Evolutionary conservation across 2,888 invertebrate genomes (phyloP).

Genomic region (Patella pellucida): DNA sequence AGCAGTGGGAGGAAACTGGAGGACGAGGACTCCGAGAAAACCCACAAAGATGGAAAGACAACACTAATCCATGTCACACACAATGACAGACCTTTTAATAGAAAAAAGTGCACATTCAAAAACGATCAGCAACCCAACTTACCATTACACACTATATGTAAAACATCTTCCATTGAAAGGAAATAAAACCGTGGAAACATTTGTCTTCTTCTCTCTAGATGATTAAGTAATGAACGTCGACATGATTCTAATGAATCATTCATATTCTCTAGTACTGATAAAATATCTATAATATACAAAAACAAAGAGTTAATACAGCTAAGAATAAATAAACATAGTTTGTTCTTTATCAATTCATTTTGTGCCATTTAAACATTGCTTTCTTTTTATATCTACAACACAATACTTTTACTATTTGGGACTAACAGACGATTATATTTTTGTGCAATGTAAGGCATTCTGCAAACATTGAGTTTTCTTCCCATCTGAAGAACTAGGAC

Average conservation of each 20-base stretch:
- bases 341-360: no score
- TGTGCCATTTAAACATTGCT: no score
- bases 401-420: no score
- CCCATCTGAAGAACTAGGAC: no score
- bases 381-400: no score
- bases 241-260: constrained; percentile 61
- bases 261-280: constrained; percentile 66
- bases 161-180: constrained; percentile 68
- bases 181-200: constrained; percentile 70
- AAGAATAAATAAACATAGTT: no score
- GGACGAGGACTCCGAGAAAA: neutral
- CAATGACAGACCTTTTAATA: no score
- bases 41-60: neutral
- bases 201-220: constrained; percentile 63
- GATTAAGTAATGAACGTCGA: constrained; percentile 58
- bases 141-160: constrained; percentile 69
- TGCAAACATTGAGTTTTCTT: no score
- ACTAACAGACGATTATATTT: no score
- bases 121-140: constrained; percentile 12
- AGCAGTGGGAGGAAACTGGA: neutral
- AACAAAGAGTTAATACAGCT: neutral
- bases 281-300: constrained; percentile 58
- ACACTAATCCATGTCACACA: neutral
- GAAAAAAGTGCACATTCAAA: no score
- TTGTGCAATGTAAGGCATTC: no score